These are phyloP conservation scores for Helicorthomorpha holstii DNA, from an alignment of 1,140 invertebrate species.

Conservation along the genomic window DNA sequence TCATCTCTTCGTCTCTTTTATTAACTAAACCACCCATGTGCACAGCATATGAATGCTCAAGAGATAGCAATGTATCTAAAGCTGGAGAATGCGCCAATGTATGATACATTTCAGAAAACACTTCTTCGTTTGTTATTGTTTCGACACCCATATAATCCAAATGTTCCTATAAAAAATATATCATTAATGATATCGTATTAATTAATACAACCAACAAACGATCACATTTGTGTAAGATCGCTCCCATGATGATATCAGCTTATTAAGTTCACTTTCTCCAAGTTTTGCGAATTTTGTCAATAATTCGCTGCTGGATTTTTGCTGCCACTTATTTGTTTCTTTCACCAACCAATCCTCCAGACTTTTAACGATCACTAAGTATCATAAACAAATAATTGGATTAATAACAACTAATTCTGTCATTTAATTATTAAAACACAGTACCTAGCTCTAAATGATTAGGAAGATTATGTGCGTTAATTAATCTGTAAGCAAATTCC, in stretches of 20 bases:
- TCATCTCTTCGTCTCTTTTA: slow-evolving; percentile 43
- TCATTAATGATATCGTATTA: slow-evolving; percentile 3
- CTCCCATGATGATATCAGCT: slow-evolving; percentile 47
- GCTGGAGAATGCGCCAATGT: slow-evolving; percentile 63
- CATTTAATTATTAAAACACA: slow-evolving; percentile 26
- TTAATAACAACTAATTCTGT: slow-evolving; percentile 18
- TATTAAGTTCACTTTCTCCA: slow-evolving; percentile 41
- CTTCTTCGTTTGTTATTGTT: slow-evolving; percentile 50
- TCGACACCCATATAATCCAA: slow-evolving; percentile 33
- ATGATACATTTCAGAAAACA: slow-evolving; percentile 64
- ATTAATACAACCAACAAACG: neutral
- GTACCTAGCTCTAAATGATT: slow-evolving; percentile 42
- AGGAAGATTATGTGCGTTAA: slow-evolving; percentile 49
- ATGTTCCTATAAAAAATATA: slow-evolving; percentile 20
- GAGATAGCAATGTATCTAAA: slow-evolving; percentile 52
- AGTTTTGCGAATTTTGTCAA: slow-evolving; percentile 31
- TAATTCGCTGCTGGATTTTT: slow-evolving; percentile 29
- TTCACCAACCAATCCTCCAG: slow-evolving; percentile 16
- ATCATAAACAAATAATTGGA: slow-evolving; percentile 1
- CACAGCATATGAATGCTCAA: slow-evolving; percentile 58
- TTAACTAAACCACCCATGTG: slow-evolving; percentile 45
- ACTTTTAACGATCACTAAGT: neutral
- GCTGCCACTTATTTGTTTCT: slow-evolving; percentile 33
- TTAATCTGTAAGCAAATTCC: slow-evolving; percentile 45
- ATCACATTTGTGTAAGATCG: slow-evolving; percentile 46